Evolutionary conservation across 2,797 vertebrate species (phyloP), one percentile per base, ranked within the genome.

Genomic region (Acestrorhynchus altus): DNA sequence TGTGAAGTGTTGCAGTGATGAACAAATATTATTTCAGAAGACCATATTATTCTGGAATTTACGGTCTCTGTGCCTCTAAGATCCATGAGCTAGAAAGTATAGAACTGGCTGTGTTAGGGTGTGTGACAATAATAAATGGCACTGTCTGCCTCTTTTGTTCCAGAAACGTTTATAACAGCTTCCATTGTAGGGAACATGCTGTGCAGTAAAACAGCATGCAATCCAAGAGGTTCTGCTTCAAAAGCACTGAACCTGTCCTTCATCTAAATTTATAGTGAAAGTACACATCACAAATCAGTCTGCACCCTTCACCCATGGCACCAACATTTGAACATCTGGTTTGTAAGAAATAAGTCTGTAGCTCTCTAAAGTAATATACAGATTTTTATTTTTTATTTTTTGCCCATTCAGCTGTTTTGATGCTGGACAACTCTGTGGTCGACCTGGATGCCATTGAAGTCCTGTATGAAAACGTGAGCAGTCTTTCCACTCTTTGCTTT

Each of bases 371-470:
- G 44, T 79, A 64, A 66, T 47, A 71, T 10, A n/a, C 12, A 18
- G 24, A 12, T 7, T 65, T 4, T 46, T 10, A 10, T 4, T 46
- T n/a, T n/a, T n/a, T 1, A 12, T 35, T 35, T 35, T 72, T 70
- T 28, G 0, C 4, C 68, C 85, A 0, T 76, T 42, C 88, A 99
- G 98, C 98, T 86, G 91, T 98, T 68, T 90, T 98, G 79, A 94
- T 93, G 22, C 93, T 97, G 88, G 96, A 99, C 84, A 94, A 95
- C 87, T 95, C 96, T 0, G 81, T 98, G 82, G 97, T 99, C 84
- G 97, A 99, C 83, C 83, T 98, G 90, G 98, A 98, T 88, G 96
- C 96, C 9, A 92, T 99, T 75, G 96, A 98, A 85, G 97, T 96
- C 0, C 88, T 99, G 0, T 98, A 97, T 92, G 97, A 99, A 92